phyloP scores from a whole-genome alignment of 2,888 invertebrate species.

The Leptothorax acervorum region DNA sequence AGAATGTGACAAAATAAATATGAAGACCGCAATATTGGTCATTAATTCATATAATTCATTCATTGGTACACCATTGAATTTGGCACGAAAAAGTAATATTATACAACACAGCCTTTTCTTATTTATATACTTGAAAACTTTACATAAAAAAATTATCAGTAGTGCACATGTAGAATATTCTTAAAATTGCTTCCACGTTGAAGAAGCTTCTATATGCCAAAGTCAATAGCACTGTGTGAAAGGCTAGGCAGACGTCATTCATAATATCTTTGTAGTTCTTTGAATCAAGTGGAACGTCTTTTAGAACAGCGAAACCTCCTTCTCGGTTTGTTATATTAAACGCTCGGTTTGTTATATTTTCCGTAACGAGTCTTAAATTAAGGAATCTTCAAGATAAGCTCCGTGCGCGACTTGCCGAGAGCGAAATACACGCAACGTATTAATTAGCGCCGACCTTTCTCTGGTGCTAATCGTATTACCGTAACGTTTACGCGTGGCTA shows the following conservation, averaged over 20 bases:
- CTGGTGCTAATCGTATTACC: constrained; percentile 40
- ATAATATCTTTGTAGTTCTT: background rate
- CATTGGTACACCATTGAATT: background rate
- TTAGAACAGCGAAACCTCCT: background rate
- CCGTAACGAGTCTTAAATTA: background rate
- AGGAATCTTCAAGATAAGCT: background rate
- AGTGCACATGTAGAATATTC: background rate
- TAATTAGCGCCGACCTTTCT: constrained; percentile 42
- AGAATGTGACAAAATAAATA: background rate
- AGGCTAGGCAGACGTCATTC: background rate
- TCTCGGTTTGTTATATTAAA: background rate
- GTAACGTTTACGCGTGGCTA: constrained; percentile 28
- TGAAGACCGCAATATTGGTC: background rate
- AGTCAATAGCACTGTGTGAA: constrained; percentile 1
- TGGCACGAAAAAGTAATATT: background rate
- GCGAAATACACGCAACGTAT: constrained; percentile 17
- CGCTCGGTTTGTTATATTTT: too few species aligned
- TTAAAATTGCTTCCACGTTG: background rate
- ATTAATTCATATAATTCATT: background rate
- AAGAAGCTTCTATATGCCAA: background rate
- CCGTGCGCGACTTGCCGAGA: background rate
- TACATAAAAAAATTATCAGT: background rate
- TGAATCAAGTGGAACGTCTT: background rate
- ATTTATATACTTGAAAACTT: background rate
- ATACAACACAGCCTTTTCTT: background rate